phyloP scores from a whole-genome alignment of 2,888 invertebrate genomes.

The Brachyopa scutellaris region DNA sequence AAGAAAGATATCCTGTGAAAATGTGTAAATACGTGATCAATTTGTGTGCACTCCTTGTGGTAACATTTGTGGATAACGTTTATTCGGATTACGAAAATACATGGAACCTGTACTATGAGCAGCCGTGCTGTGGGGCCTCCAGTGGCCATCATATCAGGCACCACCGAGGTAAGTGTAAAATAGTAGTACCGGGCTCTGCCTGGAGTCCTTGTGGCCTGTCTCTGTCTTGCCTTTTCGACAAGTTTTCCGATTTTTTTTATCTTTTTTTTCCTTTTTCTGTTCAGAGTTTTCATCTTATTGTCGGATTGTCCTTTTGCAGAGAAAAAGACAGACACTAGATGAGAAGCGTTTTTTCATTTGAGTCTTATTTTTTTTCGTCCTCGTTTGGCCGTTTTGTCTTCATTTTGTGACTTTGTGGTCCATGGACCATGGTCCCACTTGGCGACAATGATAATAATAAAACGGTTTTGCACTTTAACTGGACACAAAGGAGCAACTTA shows the following conservation, averaged over 20 bases:
- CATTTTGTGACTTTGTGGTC: slow-evolving; percentile 55
- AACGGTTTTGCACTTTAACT: slow-evolving; percentile 73
- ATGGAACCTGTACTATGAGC: slow-evolving; percentile 89
- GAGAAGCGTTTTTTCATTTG: slow-evolving; percentile 14
- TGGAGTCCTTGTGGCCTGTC: slow-evolving; percentile 34
- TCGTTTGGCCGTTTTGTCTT: slow-evolving; percentile 35
- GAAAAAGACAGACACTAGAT: slow-evolving; percentile 10
- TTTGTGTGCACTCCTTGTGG: slow-evolving; percentile 73
- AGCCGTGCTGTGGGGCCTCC: slow-evolving; percentile 86
- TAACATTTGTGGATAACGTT: slow-evolving; percentile 81
- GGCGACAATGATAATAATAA: slow-evolving; percentile 71
- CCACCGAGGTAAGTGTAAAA: slow-evolving; percentile 86
- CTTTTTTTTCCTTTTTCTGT: neutral
- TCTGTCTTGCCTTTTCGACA: slow-evolving; percentile 35
- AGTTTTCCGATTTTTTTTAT: neutral
- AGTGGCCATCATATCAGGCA: slow-evolving; percentile 86
- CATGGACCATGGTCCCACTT: slow-evolving; percentile 68
- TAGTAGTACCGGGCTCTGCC: slow-evolving; percentile 12
- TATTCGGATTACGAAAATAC: slow-evolving; percentile 85
- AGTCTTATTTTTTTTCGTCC: neutral
- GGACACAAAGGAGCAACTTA: slow-evolving; percentile 72
- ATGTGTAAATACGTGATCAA: slow-evolving; percentile 73
- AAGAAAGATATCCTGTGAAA: slow-evolving; percentile 65
- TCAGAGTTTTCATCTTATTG: slow-evolving; percentile 28
- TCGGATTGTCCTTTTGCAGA: slow-evolving; percentile 32